phyloP scores from a whole-genome alignment of 2,797 vertebrate species.

The Eleutherodactylus coqui region DNA sequence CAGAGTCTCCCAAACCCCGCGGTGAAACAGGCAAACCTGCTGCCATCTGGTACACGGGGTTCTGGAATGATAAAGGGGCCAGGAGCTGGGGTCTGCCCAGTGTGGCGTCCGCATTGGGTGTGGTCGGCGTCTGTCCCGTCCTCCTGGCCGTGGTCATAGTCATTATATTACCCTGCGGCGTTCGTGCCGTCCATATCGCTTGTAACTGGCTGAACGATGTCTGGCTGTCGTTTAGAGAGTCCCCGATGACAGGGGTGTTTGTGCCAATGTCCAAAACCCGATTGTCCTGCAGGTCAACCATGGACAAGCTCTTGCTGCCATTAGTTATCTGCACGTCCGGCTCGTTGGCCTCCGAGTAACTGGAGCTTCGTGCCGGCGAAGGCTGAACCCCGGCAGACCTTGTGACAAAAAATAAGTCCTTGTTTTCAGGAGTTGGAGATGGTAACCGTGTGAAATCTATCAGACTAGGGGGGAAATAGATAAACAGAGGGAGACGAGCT shows the following conservation, averaged over 20 bases:
- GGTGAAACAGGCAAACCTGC: slow-evolving; percentile 92
- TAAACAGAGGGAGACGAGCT: slow-evolving; percentile 72
- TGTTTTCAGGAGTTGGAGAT: slow-evolving; percentile 98
- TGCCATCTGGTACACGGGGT: slow-evolving; percentile 99
- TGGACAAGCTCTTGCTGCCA: slow-evolving; percentile 96
- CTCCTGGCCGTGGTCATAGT: slow-evolving; percentile 84
- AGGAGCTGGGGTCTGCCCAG: slow-evolving; percentile 91
- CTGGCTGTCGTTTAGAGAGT: slow-evolving; percentile 80
- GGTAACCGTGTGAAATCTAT: slow-evolving; percentile 98
- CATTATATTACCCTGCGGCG: slow-evolving; percentile 78
- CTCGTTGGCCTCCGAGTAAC: slow-evolving; percentile 98
- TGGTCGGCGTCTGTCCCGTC: slow-evolving; percentile 81
- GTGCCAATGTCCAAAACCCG: slow-evolving; percentile 84
- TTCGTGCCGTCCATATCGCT: slow-evolving; percentile 84
- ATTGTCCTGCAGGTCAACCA: slow-evolving; percentile 97
- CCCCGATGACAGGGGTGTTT: slow-evolving; percentile 70
- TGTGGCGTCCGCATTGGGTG: slow-evolving; percentile 78
- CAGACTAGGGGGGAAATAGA: slow-evolving; percentile 84
- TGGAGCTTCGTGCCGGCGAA: slow-evolving; percentile 96
- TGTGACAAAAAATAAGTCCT: slow-evolving; percentile 99
- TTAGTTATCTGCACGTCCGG: slow-evolving; percentile 93
- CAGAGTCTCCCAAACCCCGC: slow-evolving; percentile 89
- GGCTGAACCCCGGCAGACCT: slow-evolving; percentile 94
- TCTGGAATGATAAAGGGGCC: slow-evolving; percentile 97
- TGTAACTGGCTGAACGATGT: slow-evolving; percentile 73